These are phyloP conservation scores for Ptychochromis oligacanthus DNA, from an alignment of 2,113 vertebrate genomes.

Conservation along the genomic window DNA sequence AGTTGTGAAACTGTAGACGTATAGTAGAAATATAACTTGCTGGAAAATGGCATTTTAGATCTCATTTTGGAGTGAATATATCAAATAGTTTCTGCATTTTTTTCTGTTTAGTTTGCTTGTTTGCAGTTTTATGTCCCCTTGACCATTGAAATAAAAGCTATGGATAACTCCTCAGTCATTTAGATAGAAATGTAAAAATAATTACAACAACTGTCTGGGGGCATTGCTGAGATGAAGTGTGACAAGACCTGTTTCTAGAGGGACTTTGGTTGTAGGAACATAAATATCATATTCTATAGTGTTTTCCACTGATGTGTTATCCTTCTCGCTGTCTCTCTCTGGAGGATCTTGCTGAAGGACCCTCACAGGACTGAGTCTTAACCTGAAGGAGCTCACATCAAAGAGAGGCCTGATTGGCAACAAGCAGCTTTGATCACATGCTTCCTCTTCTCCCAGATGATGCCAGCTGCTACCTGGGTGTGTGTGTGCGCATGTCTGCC, in stretches of 20 bases:
- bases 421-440: conserved; percentile 30
- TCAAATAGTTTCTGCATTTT: not conserved
- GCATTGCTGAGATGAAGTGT: not conserved
- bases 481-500: no score
- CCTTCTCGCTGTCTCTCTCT: not conserved
- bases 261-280: not conserved
- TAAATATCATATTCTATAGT: not conserved
- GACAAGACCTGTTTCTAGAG: not conserved
- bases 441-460: conserved; percentile 10
- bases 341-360: not conserved
- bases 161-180: not conserved
- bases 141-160: not conserved
- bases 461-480: conserved; percentile 25
- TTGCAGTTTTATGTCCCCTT: not conserved
- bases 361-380: not conserved
- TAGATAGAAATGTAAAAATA: not conserved
- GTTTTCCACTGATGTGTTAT: not conserved
- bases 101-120: not conserved
- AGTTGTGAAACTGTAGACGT: not conserved
- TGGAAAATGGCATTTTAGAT: not conserved
- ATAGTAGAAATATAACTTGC: not conserved
- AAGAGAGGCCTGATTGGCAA: conserved; percentile 29
- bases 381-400: conserved; percentile 38
- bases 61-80: not conserved
- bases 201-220: not conserved